phyloP scores from a whole-genome alignment of 2,888 invertebrate species.

The Epicampocera succincta region DNA sequence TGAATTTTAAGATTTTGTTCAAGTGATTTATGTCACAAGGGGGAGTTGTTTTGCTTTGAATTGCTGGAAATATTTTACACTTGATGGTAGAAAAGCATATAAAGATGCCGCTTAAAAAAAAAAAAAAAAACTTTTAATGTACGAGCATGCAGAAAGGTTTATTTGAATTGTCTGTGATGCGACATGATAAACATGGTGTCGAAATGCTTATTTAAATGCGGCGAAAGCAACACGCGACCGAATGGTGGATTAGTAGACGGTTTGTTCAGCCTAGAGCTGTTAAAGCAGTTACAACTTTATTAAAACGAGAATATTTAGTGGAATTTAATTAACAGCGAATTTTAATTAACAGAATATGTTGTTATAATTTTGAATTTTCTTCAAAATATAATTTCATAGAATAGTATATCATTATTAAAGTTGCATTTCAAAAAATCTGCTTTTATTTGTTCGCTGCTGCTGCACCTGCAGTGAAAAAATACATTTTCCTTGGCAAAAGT shows the following conservation, averaged over 20 bases:
- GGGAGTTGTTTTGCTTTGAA: slow-evolving; percentile 56
- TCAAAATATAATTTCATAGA: too few relatives aligned
- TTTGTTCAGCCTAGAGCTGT: slow-evolving; percentile 7
- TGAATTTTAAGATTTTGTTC: slow-evolving; percentile 67
- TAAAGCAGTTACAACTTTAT: slow-evolving; percentile 3
- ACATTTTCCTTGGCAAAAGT: background rate
- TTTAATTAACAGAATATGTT: background rate
- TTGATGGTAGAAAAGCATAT: slow-evolving; percentile 53
- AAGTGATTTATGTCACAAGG: slow-evolving; percentile 67
- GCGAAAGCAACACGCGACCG: slow-evolving; percentile 53
- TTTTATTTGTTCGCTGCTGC: background rate
- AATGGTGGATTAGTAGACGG: slow-evolving; percentile 4
- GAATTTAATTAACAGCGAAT: too few relatives aligned
- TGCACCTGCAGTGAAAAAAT: slow-evolving; percentile 28
- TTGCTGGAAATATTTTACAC: slow-evolving; percentile 47
- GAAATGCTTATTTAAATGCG: slow-evolving; percentile 57
- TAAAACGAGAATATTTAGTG: background rate
- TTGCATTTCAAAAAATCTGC: background rate
- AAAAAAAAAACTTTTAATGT: slow-evolving; percentile 8
- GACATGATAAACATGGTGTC: slow-evolving; percentile 53
- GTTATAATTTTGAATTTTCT: too few relatives aligned
- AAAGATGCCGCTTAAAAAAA: slow-evolving; percentile 53
- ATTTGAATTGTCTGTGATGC: slow-evolving; percentile 58
- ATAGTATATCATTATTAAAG: too few relatives aligned
- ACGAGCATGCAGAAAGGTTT: slow-evolving; percentile 42